Conservation (phyloP, 2,113 vertebrate species). For the Charina bottae region DNA sequence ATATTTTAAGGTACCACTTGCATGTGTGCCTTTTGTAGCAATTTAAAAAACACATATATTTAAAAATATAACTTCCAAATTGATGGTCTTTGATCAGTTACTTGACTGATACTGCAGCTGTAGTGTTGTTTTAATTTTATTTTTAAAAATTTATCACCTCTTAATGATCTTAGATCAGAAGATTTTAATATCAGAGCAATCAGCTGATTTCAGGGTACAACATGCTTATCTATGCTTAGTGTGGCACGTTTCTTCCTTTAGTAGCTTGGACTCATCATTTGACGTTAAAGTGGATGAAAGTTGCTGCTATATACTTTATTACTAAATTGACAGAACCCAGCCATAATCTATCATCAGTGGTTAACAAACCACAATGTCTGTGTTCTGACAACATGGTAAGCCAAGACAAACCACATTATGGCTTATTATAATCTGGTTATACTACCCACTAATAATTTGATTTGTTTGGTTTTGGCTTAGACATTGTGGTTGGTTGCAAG, state of each 20-base stretch:
- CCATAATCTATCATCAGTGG: background rate
- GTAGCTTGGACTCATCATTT: background rate
- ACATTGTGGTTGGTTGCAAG: background rate
- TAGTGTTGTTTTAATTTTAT: conserved; percentile 23
- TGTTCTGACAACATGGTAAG: background rate
- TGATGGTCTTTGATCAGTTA: background rate
- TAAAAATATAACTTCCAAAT: background rate
- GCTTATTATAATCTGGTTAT: background rate
- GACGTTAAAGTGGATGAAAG: background rate
- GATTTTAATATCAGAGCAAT: background rate
- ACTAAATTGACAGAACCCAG: background rate
- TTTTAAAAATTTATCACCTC: background rate
- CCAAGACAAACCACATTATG: background rate
- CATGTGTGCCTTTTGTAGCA: background rate
- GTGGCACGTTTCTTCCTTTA: background rate
- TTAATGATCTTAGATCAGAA: conserved; percentile 3
- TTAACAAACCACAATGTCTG: background rate
- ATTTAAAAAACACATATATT: background rate
- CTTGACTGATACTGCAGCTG: background rate
- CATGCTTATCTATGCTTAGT: background rate
- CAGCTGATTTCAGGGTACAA: background rate
- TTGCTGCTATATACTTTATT: background rate
- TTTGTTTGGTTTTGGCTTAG: background rate
- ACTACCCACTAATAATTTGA: background rate
- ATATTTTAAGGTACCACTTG: background rate